phyloP scores from a whole-genome alignment of 2,113 vertebrate species.

The Collichthys lucidus region DNA sequence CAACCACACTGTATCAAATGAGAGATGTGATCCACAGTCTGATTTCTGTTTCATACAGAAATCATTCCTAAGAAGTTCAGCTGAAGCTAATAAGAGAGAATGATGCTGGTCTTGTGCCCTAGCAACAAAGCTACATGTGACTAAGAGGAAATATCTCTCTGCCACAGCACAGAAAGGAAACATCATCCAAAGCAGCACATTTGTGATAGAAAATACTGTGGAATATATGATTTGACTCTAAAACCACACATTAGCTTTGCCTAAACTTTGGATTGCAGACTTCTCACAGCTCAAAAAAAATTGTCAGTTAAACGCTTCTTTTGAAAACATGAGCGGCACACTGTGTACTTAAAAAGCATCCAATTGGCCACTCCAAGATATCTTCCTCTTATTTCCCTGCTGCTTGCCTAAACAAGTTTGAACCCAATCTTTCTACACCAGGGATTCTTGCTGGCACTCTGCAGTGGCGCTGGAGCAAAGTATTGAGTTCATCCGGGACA shows the following conservation, averaged over 20 bases:
- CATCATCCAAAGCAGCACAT: background rate
- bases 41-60: background rate
- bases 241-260: constrained; percentile 13
- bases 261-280: constrained; percentile 8
- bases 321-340: constrained; percentile 8
- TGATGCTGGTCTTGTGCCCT: background rate
- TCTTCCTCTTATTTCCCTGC: background rate
- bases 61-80: background rate
- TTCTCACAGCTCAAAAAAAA: constrained; percentile 11
- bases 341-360: constrained; percentile 9
- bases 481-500: constrained; percentile 98
- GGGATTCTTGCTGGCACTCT: constrained; percentile 99
- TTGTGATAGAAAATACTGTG: background rate
- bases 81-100: background rate
- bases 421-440: constrained; percentile 43
- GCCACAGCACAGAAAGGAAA: background rate
- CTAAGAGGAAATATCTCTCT: background rate
- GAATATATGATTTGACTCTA: background rate
- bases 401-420: constrained; percentile 32
- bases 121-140: constrained; percentile 1
- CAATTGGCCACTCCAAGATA: constrained; percentile 14
- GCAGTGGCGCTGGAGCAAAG: constrained; percentile 98
- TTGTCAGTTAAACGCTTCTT: background rate
- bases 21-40: constrained; percentile 2
- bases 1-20: background rate